These are phyloP conservation scores for Catamblyrhynchus diadema DNA, from an alignment of 2,797 vertebrate genomes.

Conservation along the genomic window DNA sequence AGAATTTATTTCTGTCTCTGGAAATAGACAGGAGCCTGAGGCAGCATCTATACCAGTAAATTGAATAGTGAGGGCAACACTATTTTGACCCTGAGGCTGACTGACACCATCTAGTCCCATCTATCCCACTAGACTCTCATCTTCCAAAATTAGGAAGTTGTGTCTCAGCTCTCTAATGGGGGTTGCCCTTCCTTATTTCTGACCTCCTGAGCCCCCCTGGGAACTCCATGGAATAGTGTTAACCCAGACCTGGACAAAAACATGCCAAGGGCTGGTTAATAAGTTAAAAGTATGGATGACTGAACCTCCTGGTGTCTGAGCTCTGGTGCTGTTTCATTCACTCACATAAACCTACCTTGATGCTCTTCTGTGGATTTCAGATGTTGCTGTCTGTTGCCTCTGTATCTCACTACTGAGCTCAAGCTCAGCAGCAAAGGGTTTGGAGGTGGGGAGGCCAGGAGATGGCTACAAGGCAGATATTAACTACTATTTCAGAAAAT, in stretches of 20 bases:
- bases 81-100: neutral
- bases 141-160: neutral
- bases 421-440: neutral
- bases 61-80: neutral
- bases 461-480: neutral
- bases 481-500: neutral
- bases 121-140: neutral
- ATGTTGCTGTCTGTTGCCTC: neutral
- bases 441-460: neutral
- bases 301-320: neutral
- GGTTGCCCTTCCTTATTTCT: neutral
- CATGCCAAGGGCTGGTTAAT: neutral
- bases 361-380: neutral
- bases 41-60: neutral
- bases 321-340: neutral
- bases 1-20: neutral
- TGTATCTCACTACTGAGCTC: fast-evolving
- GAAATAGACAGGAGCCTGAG: neutral
- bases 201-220: neutral
- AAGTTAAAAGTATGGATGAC: neutral
- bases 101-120: neutral
- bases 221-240: neutral
- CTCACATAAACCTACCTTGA: neutral
- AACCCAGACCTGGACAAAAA: neutral
- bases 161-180: neutral